Conservation (phyloP, 2,888 invertebrate genomes). For the Pycnomerus fuliginosus region DNA sequence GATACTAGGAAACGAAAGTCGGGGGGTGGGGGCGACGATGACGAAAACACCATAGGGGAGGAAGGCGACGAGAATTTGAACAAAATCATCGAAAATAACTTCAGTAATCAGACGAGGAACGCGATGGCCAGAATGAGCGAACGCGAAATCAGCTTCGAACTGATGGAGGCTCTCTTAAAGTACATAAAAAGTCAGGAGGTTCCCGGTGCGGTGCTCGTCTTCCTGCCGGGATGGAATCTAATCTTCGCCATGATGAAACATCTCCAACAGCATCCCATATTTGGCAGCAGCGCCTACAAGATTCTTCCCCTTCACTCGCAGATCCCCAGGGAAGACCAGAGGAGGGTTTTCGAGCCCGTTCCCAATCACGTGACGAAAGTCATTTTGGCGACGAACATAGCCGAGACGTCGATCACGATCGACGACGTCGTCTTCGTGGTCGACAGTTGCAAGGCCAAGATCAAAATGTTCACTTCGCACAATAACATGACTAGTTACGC, state of each 20-base stretch:
- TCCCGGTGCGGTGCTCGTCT: slow-evolving; percentile 87
- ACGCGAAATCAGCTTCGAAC: slow-evolving; percentile 89
- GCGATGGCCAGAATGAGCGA: slow-evolving; percentile 80
- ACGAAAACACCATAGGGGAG: slow-evolving; percentile 57
- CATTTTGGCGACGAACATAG: slow-evolving; percentile 96
- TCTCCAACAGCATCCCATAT: slow-evolving; percentile 67
- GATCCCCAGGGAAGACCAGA: slow-evolving; percentile 93
- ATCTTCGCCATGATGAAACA: slow-evolving; percentile 90
- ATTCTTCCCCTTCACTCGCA: slow-evolving; percentile 97
- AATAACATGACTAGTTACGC: slow-evolving; percentile 99
- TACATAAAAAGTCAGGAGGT: slow-evolving; percentile 61
- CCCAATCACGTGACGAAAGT: slow-evolving; percentile 85
- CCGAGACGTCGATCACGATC: slow-evolving; percentile 97
- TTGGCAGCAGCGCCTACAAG: slow-evolving; percentile 63
- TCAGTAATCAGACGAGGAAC: slow-evolving; percentile 59
- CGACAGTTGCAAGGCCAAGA: slow-evolving; percentile 95
- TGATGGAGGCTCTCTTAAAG: slow-evolving; percentile 77
- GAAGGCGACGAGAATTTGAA: slow-evolving; percentile 71
- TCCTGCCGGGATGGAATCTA: slow-evolving; percentile 96
- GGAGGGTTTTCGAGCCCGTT: slow-evolving; percentile 86
- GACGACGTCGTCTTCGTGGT: slow-evolving; percentile 98
- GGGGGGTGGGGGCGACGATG: slow-evolving; percentile 58
- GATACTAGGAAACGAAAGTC: slow-evolving; percentile 72
- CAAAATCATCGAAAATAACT: slow-evolving; percentile 52
- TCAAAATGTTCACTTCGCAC: slow-evolving; percentile 96